These are phyloP conservation scores for Drosophila gunungcola DNA, from an alignment of 1,140 invertebrate genomes.

Conservation along the genomic window DNA sequence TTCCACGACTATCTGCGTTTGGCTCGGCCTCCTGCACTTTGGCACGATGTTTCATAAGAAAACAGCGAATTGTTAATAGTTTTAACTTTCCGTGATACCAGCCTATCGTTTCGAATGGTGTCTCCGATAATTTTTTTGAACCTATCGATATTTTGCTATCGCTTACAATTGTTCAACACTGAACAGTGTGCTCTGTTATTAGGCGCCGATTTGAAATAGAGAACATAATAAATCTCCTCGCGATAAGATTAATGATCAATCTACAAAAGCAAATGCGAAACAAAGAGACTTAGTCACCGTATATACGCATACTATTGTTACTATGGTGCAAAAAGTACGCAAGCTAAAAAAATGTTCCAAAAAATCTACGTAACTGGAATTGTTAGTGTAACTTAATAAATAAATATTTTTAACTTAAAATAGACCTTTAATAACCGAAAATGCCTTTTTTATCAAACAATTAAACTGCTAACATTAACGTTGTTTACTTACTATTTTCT, in stretches of 20 bases:
- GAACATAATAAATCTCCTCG: background rate
- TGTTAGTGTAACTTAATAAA: no score
- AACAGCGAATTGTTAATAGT: no score
- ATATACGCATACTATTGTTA: background rate
- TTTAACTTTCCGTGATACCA: background rate
- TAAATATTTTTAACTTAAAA: no score
- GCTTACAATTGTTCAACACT: no score
- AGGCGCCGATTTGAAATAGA: background rate
- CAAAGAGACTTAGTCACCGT: background rate
- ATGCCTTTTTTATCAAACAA: no score
- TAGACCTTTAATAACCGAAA: no score
- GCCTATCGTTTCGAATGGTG: background rate
- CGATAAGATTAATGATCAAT: background rate
- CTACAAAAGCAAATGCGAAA: background rate
- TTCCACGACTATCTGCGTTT: background rate
- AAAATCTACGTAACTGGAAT: no score
- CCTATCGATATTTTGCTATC: no score
- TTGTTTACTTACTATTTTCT: no score
- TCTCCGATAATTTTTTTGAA: no score
- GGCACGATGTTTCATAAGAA: slow-evolving; percentile 7
- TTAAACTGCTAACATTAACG: no score
- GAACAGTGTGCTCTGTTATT: background rate
- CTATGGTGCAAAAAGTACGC: background rate
- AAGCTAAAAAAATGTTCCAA: no score
- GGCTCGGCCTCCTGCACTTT: background rate